Evolutionary conservation across 1,140 invertebrate species (phyloP).

Genomic region (Zaprionus ornatus): DNA sequence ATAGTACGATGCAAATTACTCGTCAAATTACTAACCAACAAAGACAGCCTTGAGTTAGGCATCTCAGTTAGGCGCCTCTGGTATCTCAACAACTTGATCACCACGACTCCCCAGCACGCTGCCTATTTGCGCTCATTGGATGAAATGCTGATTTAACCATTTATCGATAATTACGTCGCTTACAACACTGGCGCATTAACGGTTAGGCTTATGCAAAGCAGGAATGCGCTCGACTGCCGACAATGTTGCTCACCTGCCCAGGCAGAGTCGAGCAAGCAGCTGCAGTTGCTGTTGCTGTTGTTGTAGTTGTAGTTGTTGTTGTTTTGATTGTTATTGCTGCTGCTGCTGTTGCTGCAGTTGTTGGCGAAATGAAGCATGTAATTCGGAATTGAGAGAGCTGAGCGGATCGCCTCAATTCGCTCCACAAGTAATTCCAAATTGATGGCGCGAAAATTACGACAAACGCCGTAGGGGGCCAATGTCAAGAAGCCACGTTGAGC

Average conservation of each 20-base stretch:
- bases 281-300: slow-evolving; percentile 42
- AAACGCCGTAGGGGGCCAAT: slow-evolving; percentile 57
- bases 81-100: background rate
- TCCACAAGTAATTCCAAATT: slow-evolving; percentile 73
- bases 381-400: slow-evolving; percentile 51
- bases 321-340: background rate
- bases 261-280: slow-evolving; percentile 14
- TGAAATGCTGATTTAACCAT: slow-evolving; percentile 39
- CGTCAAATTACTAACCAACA: background rate
- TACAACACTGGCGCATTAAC: slow-evolving; percentile 41
- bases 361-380: slow-evolving; percentile 72
- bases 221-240: slow-evolving; percentile 47
- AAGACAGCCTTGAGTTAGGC: background rate
- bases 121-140: background rate
- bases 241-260: slow-evolving; percentile 25
- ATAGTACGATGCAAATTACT: background rate
- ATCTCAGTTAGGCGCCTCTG: background rate
- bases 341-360: slow-evolving; percentile 7
- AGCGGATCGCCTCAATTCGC: slow-evolving; percentile 32
- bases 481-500: slow-evolving; percentile 60
- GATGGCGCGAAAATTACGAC: slow-evolving; percentile 80
- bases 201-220: slow-evolving; percentile 62
- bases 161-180: slow-evolving; percentile 69
- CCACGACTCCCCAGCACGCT: background rate
- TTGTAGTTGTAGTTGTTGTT: slow-evolving; percentile 2